phyloP scores from a whole-genome alignment of 2,797 vertebrate species.

The Enteromius mattozi region DNA sequence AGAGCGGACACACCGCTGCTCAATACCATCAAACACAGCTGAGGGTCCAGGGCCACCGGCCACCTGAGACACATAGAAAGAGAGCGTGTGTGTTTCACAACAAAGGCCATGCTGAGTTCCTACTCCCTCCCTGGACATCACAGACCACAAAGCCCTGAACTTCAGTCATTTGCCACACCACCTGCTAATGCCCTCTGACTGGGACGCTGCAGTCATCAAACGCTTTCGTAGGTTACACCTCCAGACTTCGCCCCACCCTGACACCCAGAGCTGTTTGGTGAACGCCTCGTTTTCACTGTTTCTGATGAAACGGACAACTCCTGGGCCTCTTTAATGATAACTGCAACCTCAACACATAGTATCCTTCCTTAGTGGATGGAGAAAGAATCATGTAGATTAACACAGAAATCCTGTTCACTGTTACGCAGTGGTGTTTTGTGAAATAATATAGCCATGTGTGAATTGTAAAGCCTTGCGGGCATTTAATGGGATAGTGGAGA shows the following conservation, averaged over 20 bases:
- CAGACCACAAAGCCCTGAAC: conserved; percentile 53
- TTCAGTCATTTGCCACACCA: conserved; percentile 47
- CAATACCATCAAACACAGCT: conserved; percentile 54
- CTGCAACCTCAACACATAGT: neutral
- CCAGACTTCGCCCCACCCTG: conserved; percentile 13
- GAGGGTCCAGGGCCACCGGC: conserved; percentile 11
- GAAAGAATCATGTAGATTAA: conserved; percentile 7
- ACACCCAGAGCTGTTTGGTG: conserved; percentile 14
- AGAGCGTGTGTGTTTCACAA: conserved; percentile 13
- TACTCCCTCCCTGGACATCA: conserved; percentile 56
- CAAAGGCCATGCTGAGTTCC: conserved; percentile 36
- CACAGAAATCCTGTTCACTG: neutral
- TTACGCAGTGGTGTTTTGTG: neutral
- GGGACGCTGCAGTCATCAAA: conserved; percentile 45
- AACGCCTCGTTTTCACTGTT: neutral
- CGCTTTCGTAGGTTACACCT: conserved; percentile 37
- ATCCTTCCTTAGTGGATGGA: neutral
- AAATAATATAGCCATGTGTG: conserved; percentile 6
- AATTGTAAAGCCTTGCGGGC: neutral
- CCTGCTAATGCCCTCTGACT: conserved; percentile 46
- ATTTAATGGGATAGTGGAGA: conserved; percentile 20
- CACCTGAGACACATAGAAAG: neutral
- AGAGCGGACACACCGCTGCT: conserved; percentile 38
- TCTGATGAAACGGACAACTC: neutral
- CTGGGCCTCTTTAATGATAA: neutral